phyloP scores from a whole-genome alignment of 2,113 vertebrate genomes.

The Varanus komodoensis region DNA sequence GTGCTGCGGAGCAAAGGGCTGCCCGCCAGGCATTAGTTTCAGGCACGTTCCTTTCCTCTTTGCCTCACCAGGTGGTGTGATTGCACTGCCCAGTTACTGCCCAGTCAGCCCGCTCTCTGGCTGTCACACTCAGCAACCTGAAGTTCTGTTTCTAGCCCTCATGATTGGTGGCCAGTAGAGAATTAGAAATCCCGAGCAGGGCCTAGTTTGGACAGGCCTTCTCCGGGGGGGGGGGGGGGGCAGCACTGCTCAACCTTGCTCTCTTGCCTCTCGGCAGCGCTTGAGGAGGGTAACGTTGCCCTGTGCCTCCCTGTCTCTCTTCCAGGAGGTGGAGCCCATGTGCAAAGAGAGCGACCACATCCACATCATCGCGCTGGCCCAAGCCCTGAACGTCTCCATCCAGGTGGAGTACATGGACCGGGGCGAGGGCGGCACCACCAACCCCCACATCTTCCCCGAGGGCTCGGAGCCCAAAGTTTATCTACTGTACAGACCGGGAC shows the following conservation, averaged over 20 bases:
- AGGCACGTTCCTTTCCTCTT: too few species aligned
- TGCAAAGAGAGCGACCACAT: conserved; percentile 97
- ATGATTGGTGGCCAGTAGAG: too few species aligned
- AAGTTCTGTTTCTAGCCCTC: neutral
- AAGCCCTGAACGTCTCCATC: conserved; percentile 90
- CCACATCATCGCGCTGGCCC: conserved; percentile 94
- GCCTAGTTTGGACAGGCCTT: neutral
- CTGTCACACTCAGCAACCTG: neutral
- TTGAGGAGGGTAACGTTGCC: neutral
- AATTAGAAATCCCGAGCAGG: too few species aligned
- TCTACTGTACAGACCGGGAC: conserved; percentile 93
- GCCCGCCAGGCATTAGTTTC: too few species aligned
- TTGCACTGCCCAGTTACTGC: too few species aligned
- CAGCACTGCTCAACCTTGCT: neutral
- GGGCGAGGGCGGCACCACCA: conserved; percentile 90
- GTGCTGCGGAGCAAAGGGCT: too few species aligned
- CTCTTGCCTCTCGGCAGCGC: neutral
- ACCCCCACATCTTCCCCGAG: conserved; percentile 93
- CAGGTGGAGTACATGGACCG: conserved; percentile 97
- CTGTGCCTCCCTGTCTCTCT: too few species aligned
- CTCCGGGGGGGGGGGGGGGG: too few species aligned
- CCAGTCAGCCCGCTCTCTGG: too few species aligned
- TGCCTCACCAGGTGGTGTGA: too few species aligned
- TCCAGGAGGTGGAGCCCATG: conserved; percentile 89
- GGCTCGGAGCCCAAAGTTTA: conserved; percentile 91